Conservation (phyloP, 2,888 invertebrate species). For the Scrobipalpa costella region DNA sequence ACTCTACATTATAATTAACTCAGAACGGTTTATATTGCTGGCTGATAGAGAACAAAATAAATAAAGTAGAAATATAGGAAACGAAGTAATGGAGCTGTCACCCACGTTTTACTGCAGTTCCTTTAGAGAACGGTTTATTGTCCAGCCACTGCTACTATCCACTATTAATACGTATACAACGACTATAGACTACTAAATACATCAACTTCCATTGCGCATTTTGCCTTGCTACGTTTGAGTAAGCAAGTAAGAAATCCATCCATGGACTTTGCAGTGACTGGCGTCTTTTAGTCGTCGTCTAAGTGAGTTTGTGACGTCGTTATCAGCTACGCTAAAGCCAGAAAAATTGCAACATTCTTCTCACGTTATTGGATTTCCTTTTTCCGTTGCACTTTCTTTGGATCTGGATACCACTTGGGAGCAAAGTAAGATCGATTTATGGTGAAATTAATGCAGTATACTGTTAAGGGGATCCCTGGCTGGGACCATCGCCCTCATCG, state of each 20-base stretch:
- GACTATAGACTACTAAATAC: not conserved
- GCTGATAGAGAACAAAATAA: not conserved
- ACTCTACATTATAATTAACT: too few relatives aligned
- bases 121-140: slow-evolving; percentile 26
- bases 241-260: not conserved
- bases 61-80: slow-evolving; percentile 28
- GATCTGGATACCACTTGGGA: not conserved
- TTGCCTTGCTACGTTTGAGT: not conserved
- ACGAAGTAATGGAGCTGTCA: slow-evolving; percentile 46
- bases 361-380: slow-evolving; percentile 29
- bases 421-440: not conserved
- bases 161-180: not conserved
- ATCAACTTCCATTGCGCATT: not conserved
- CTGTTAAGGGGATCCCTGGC: too few relatives aligned
- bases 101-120: slow-evolving; percentile 43
- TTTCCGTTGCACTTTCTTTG: slow-evolving; percentile 18
- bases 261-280: not conserved
- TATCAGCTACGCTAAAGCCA: slow-evolving; percentile 26
- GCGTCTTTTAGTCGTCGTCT: not conserved
- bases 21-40: too few relatives aligned
- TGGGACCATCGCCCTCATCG: too few relatives aligned
- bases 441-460: not conserved
- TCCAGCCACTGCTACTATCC: slow-evolving; percentile 14
- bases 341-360: slow-evolving; percentile 28
- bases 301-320: slow-evolving; percentile 5